A percentile compares a stretch with the other conserved stretches of the same genome.
Conservation (phyloP, 2,113 vertebrate genomes). For the Neopipo cinnamomea region DNA sequence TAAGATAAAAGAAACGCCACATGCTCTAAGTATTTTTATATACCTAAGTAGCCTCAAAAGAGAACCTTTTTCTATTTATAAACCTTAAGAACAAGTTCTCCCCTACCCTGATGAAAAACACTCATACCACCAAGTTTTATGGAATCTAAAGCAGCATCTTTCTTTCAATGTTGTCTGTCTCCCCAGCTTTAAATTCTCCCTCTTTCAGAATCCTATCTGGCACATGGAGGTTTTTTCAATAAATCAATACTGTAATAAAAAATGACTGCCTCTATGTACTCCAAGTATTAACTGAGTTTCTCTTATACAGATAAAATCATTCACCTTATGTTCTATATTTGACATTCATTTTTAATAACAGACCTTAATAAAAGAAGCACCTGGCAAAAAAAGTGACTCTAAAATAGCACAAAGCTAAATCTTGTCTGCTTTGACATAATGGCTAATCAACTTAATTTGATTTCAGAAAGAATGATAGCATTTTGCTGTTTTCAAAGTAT, state of each 20-base stretch:
- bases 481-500: not conserved
- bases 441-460: not conserved
- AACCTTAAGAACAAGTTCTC: not conserved
- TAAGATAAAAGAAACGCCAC: not conserved
- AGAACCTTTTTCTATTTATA: not conserved
- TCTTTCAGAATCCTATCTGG: not conserved
- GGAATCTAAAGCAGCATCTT: not conserved
- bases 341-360: constrained; percentile 10
- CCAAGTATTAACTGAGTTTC: not conserved
- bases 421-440: not conserved
- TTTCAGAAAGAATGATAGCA: not conserved
- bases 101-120: not conserved
- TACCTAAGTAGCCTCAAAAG: not conserved
- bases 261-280: not conserved
- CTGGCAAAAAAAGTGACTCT: not conserved
- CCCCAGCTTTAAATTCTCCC: not conserved
- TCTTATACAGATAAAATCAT: not conserved
- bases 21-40: not conserved
- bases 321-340: not conserved
- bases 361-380: not conserved
- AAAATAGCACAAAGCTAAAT: not conserved
- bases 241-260: constrained; percentile 16
- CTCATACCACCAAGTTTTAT: not conserved
- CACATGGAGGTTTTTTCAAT: not conserved
- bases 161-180: not conserved